A percentile compares a stretch with the other conserved stretches of the same genome.
These are phyloP conservation scores for Chromobotia macracanthus DNA, from an alignment of 2,797 vertebrate species.

Conservation along the genomic window DNA sequence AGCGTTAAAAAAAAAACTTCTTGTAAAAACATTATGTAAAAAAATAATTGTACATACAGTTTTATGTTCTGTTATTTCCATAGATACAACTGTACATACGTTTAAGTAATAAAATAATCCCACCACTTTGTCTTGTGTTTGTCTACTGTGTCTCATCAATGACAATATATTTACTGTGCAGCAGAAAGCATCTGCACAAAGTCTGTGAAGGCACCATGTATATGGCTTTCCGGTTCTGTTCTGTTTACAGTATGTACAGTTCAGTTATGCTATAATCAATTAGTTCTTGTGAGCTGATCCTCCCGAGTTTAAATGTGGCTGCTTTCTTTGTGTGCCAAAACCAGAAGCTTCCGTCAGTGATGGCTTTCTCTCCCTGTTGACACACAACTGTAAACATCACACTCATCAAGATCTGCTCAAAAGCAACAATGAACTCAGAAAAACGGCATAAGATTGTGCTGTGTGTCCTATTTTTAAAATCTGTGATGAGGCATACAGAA, in stretches of 20 bases:
- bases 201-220: neutral
- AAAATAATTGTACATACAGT: slow-evolving; percentile 91
- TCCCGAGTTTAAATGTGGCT: slow-evolving; percentile 69
- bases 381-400: too few relatives aligned
- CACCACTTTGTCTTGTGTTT: slow-evolving; percentile 48
- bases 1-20: slow-evolving; percentile 76
- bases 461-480: too few relatives aligned
- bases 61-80: slow-evolving; percentile 85
- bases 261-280: slow-evolving; percentile 78
- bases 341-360: too few relatives aligned
- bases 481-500: too few relatives aligned
- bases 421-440: too few relatives aligned
- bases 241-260: slow-evolving; percentile 76
- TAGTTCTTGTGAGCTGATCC: slow-evolving; percentile 77
- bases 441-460: too few relatives aligned
- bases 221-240: slow-evolving; percentile 29
- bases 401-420: too few relatives aligned
- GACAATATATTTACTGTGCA: too few relatives aligned
- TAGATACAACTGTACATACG: slow-evolving; percentile 91
- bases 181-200: too few relatives aligned
- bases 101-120: slow-evolving; percentile 91
- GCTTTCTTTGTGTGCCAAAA: too few relatives aligned
- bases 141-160: neutral
- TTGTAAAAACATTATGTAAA: slow-evolving; percentile 92
- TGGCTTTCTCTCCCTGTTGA: too few relatives aligned